Evolutionary conservation across 2,797 vertebrate genomes (phyloP).

Genomic region (Psittacula echo): DNA sequence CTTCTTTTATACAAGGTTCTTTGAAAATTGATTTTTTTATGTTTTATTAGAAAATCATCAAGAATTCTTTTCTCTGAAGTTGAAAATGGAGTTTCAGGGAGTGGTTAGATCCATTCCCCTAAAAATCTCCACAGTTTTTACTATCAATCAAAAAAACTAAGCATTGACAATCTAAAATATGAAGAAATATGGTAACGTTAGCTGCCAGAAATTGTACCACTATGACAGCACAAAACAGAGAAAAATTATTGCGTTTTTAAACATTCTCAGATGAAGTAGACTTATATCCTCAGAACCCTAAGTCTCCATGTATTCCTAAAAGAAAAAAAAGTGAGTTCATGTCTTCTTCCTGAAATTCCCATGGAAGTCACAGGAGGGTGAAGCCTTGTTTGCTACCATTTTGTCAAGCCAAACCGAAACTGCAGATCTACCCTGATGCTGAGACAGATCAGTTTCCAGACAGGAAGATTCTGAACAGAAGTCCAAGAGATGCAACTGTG

Average conservation of each 20-base stretch:
- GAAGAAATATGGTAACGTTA: slow-evolving; percentile 51
- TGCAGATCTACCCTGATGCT: background rate
- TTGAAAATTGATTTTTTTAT: background rate
- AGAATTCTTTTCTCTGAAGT: background rate
- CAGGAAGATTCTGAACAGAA: background rate
- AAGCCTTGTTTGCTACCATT: background rate
- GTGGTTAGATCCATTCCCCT: slow-evolving; percentile 20
- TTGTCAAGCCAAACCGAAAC: background rate
- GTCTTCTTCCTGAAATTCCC: background rate
- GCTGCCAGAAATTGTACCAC: slow-evolving; percentile 53
- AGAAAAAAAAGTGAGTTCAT: background rate
- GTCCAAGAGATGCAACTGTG: background rate
- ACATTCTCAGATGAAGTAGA: background rate
- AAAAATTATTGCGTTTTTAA: background rate
- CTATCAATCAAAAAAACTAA: slow-evolving; percentile 32
- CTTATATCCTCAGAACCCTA: background rate
- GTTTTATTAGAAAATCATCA: slow-evolving; percentile 18
- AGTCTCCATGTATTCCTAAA: background rate
- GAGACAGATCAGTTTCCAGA: background rate
- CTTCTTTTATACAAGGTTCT: background rate
- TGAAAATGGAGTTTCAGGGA: slow-evolving; percentile 17
- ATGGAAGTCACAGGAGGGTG: background rate
- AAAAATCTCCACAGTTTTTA: slow-evolving; percentile 48
- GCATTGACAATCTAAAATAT: slow-evolving; percentile 29
- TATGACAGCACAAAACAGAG: slow-evolving; percentile 35